These are phyloP conservation scores for Panonychus citri DNA, from an alignment of 1,140 invertebrate species.

Conservation along the genomic window DNA sequence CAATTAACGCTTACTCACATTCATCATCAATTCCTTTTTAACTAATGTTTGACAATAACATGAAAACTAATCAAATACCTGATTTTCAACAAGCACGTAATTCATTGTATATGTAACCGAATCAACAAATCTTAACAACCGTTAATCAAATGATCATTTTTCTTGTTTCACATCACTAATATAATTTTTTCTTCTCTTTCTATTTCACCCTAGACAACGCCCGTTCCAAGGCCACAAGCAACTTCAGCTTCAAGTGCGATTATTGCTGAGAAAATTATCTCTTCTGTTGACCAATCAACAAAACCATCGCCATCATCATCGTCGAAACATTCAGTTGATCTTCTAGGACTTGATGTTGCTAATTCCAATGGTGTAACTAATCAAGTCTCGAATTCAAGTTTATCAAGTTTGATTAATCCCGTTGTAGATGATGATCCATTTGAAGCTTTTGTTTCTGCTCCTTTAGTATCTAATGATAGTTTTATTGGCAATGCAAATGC, in stretches of 20 bases:
- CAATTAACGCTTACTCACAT: not conserved
- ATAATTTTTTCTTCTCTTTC: too few species aligned
- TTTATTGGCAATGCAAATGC: too few species aligned
- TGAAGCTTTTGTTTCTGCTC: conserved; percentile 7
- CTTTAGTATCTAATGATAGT: not conserved
- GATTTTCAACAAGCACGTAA: not conserved
- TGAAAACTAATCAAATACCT: not conserved
- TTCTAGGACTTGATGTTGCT: conserved; percentile 5
- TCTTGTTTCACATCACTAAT: too few species aligned
- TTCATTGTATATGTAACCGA: too few species aligned
- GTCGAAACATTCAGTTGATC: conserved; percentile 6
- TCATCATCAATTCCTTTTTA: too few species aligned
- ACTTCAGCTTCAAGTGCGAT: conserved; percentile 10
- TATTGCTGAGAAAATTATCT: not conserved
- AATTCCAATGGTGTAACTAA: not conserved
- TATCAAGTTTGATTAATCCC: not conserved
- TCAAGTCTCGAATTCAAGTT: not conserved
- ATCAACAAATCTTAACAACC: too few species aligned
- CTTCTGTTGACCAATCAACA: not conserved
- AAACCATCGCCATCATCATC: too few species aligned
- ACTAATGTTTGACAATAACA: not conserved
- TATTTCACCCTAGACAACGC: conserved; percentile 5
- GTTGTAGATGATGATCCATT: conserved; percentile 5
- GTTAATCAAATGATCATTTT: too few species aligned
- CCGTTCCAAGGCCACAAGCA: conserved; percentile 14